Percentiles rank a stretch among this genome's conserved stretches.
Evolutionary conservation across 2,888 invertebrate species (phyloP).

Genomic region (Phalera bucephala): DNA sequence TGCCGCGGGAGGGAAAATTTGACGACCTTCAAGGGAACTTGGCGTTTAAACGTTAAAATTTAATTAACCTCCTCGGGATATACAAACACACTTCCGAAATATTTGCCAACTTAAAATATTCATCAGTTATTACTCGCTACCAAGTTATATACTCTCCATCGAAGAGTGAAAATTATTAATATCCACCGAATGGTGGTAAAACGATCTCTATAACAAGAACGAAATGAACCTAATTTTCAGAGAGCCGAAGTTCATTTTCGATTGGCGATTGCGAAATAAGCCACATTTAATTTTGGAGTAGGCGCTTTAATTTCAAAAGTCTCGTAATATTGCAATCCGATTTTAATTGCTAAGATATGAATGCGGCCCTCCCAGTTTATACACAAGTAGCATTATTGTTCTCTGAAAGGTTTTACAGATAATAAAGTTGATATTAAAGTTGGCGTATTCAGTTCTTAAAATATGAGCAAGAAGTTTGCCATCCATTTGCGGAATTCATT

Average conservation of each 20-base stretch:
- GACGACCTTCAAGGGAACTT: slow-evolving; percentile 4
- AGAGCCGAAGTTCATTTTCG: slow-evolving; percentile 15
- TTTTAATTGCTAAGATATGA: slow-evolving; percentile 35
- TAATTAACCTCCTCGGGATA: slow-evolving; percentile 28
- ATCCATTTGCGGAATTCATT: too few relatives aligned
- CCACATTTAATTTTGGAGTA: slow-evolving; percentile 26
- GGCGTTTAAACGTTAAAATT: slow-evolving; percentile 17
- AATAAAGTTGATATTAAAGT: neutral
- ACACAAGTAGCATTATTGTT: slow-evolving; percentile 12
- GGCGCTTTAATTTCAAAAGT: slow-evolving; percentile 35
- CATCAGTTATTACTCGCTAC: slow-evolving; percentile 25
- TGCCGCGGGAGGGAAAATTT: slow-evolving; percentile 2
- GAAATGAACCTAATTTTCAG: slow-evolving; percentile 13
- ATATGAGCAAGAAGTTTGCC: too few relatives aligned
- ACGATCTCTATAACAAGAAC: slow-evolving; percentile 6
- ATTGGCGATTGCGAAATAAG: slow-evolving; percentile 13
- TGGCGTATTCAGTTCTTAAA: too few relatives aligned
- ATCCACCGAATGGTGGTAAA: slow-evolving; percentile 13
- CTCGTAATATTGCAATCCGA: slow-evolving; percentile 32
- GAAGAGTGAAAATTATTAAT: slow-evolving; percentile 28
- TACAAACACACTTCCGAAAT: slow-evolving; percentile 21
- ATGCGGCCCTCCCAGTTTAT: slow-evolving; percentile 10
- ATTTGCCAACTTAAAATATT: too few relatives aligned
- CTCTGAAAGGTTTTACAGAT: neutral
- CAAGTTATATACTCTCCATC: slow-evolving; percentile 17